phyloP scores from a whole-genome alignment of 2,797 vertebrate species.

The Melanotaenia trifasciata region DNA sequence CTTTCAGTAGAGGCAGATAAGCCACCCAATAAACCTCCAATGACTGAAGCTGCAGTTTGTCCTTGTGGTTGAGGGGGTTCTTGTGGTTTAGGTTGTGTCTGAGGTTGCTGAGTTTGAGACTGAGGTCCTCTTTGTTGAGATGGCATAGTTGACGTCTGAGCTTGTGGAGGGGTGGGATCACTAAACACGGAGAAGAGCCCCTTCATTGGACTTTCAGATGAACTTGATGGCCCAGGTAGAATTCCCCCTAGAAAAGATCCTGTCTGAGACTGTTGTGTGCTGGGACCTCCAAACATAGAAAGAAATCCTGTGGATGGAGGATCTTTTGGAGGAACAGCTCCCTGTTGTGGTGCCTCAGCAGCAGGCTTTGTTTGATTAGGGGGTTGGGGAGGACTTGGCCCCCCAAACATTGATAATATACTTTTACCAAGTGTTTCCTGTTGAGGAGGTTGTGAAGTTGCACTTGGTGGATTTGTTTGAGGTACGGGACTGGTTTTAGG shows the following conservation, averaged over 20 bases:
- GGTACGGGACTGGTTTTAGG: slow-evolving; percentile 47
- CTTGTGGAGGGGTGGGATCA: slow-evolving; percentile 61
- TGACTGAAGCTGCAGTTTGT: slow-evolving; percentile 66
- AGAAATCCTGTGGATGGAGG: slow-evolving; percentile 71
- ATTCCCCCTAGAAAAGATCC: slow-evolving; percentile 77
- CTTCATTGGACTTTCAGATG: slow-evolving; percentile 74
- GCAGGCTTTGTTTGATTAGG: slow-evolving; percentile 55
- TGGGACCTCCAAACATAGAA: slow-evolving; percentile 77
- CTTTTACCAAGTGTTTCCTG: slow-evolving; percentile 78
- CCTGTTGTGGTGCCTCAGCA: slow-evolving; percentile 48
- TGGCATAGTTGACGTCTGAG: slow-evolving; percentile 41
- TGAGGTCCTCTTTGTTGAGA: slow-evolving; percentile 50
- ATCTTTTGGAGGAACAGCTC: slow-evolving; percentile 75
- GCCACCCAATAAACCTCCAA: slow-evolving; percentile 77
- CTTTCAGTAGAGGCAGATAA: slow-evolving; percentile 73
- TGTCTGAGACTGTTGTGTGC: slow-evolving; percentile 66
- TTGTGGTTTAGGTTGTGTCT: slow-evolving; percentile 58
- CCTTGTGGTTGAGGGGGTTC: slow-evolving; percentile 57
- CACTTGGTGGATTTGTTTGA: slow-evolving; percentile 47
- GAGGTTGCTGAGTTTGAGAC: slow-evolving; percentile 49
- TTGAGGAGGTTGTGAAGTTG: slow-evolving; percentile 58
- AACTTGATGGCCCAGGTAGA: slow-evolving; percentile 72
- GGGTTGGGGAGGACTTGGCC: slow-evolving; percentile 59
- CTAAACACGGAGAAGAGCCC: slow-evolving; percentile 76
- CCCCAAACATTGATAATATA: slow-evolving; percentile 87